Percentiles rank a stretch among this genome's conserved stretches.
These are phyloP conservation scores for Bombus balteatus DNA, from an alignment of 1,140 invertebrate genomes.

Conservation along the genomic window DNA sequence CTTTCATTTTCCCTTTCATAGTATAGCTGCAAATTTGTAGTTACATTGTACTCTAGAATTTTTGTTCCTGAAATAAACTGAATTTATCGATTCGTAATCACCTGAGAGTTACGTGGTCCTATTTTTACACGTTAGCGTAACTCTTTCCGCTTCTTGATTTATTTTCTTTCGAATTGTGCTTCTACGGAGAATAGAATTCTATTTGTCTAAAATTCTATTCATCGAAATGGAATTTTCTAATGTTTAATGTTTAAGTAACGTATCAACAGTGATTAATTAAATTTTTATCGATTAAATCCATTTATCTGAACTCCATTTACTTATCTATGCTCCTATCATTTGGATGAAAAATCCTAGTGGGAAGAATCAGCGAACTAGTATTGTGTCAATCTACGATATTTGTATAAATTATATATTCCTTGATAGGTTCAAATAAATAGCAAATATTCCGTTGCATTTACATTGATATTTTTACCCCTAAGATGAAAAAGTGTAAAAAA, in stretches of 20 bases:
- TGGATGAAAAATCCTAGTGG: no score
- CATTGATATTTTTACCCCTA: not conserved
- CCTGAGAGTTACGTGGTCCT: not conserved
- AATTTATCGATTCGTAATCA: not conserved
- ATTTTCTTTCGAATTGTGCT: not conserved
- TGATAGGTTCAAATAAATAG: no score
- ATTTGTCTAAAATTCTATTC: not conserved
- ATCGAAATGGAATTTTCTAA: not conserved
- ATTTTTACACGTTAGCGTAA: not conserved
- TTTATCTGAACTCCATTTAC: not conserved
- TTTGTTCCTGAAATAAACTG: not conserved
- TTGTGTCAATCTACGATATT: no score
- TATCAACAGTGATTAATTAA: not conserved
- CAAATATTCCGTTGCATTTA: not conserved
- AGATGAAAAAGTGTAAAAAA: not conserved
- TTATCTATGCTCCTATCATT: no score
- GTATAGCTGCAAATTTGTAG: slow-evolving; percentile 8
- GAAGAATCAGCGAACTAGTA: no score
- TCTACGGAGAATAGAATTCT: not conserved
- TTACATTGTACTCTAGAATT: not conserved
- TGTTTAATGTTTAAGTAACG: no score
- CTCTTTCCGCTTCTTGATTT: not conserved
- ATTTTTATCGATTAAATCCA: not conserved
- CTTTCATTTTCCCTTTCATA: not conserved
- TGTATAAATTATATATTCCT: no score